A percentile compares a stretch with the other conserved stretches of the same genome.
Evolutionary conservation across 2,888 invertebrate genomes (phyloP).

Genomic region (Yponomeuta malinellus): DNA sequence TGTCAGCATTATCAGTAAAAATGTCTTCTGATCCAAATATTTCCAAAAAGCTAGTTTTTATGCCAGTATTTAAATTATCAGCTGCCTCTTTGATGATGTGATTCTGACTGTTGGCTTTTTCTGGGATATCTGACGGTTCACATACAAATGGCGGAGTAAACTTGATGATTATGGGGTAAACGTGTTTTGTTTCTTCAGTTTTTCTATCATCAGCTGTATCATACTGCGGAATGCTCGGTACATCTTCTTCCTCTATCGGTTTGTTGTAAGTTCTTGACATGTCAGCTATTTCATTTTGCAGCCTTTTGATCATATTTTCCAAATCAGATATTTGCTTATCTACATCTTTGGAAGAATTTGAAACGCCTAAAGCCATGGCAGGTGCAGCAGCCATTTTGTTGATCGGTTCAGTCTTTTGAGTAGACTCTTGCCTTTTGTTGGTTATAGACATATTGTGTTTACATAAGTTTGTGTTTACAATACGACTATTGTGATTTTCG

Average conservation of each 20-base stretch:
- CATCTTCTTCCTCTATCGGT: constrained; percentile 12
- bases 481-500: background rate
- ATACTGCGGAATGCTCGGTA: background rate
- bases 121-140: background rate
- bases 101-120: background rate
- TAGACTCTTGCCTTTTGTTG: background rate
- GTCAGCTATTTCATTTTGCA: constrained; percentile 45
- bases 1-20: background rate
- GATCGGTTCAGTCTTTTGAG: background rate
- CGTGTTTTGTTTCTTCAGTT: background rate
- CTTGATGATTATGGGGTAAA: background rate
- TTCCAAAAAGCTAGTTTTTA: background rate
- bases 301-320: constrained; percentile 36
- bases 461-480: background rate
- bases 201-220: background rate
- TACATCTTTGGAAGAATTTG: constrained; percentile 26
- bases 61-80: background rate
- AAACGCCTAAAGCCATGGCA: background rate
- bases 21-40: background rate
- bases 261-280: constrained; percentile 30
- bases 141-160: background rate
- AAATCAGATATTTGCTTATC: constrained; percentile 45
- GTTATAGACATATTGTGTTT: background rate
- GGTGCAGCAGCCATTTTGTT: background rate
- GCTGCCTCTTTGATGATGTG: background rate